Conservation (phyloP, 2,888 invertebrate genomes). For the Falcaria lacertinaria region DNA sequence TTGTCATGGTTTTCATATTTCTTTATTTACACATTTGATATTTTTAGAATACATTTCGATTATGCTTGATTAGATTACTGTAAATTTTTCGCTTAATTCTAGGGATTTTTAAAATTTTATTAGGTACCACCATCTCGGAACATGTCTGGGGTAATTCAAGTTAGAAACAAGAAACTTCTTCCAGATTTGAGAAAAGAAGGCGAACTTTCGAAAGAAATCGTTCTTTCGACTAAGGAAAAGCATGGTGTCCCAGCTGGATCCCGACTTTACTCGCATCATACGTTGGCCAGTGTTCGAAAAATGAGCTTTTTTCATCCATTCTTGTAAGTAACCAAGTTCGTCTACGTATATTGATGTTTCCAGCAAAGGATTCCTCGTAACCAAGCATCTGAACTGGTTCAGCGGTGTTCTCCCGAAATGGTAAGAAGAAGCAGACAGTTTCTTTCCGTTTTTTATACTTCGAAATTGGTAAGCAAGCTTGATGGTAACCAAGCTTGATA, state of each 20-base stretch:
- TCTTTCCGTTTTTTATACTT: too few species aligned
- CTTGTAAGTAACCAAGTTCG: slow-evolving; percentile 44
- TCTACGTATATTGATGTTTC: neutral
- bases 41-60: neutral
- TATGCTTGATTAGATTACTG: neutral
- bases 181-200: slow-evolving; percentile 70
- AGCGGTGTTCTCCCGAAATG: too few species aligned
- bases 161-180: slow-evolving; percentile 63
- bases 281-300: slow-evolving; percentile 77
- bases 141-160: slow-evolving; percentile 55
- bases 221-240: slow-evolving; percentile 58
- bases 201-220: slow-evolving; percentile 52
- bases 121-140: slow-evolving; percentile 6
- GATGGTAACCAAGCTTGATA: too few species aligned
- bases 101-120: slow-evolving; percentile 2
- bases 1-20: neutral
- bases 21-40: neutral
- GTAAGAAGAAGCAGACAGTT: too few species aligned
- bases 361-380: too few species aligned
- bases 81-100: slow-evolving; percentile 2
- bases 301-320: slow-evolving; percentile 65
- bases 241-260: slow-evolving; percentile 62
- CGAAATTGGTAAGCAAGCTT: too few species aligned
- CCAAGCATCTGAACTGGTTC: too few species aligned
- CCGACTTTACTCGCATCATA: slow-evolving; percentile 81